Percentiles rank a stretch among this genome's conserved stretches.
Evolutionary conservation across 2,888 invertebrate species (phyloP).

Genomic region (Rhyacophila evoluta): DNA sequence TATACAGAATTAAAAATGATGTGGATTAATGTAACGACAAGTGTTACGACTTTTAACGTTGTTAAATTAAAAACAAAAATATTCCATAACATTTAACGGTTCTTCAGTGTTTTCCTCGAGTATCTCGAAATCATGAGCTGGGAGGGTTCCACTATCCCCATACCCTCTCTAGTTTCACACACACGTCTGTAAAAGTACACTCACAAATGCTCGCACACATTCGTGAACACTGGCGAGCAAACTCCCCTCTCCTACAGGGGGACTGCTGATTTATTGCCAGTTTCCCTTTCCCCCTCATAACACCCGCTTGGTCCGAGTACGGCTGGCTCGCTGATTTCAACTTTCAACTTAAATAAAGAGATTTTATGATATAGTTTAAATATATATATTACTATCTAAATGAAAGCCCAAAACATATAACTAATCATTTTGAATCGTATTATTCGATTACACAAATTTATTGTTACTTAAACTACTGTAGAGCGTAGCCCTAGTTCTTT

Average conservation of each 20-base stretch:
- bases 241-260: conserved; percentile 31
- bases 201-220: neutral
- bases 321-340: conserved; percentile 9
- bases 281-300: conserved; percentile 33
- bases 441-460: no score
- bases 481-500: no score
- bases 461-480: no score
- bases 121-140: neutral
- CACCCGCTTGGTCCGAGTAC: neutral
- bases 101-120: neutral
- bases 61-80: no score
- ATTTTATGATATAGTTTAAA: neutral
- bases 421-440: no score
- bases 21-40: no score
- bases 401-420: no score
- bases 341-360: neutral
- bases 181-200: neutral
- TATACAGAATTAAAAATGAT: no score
- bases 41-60: no score
- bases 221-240: neutral
- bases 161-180: neutral
- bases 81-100: neutral
- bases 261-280: conserved; percentile 54
- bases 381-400: no score
- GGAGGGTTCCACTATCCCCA: neutral